These are phyloP conservation scores for Ciconia stormi DNA, from an alignment of 2,113 vertebrate species.

Conservation along the genomic window DNA sequence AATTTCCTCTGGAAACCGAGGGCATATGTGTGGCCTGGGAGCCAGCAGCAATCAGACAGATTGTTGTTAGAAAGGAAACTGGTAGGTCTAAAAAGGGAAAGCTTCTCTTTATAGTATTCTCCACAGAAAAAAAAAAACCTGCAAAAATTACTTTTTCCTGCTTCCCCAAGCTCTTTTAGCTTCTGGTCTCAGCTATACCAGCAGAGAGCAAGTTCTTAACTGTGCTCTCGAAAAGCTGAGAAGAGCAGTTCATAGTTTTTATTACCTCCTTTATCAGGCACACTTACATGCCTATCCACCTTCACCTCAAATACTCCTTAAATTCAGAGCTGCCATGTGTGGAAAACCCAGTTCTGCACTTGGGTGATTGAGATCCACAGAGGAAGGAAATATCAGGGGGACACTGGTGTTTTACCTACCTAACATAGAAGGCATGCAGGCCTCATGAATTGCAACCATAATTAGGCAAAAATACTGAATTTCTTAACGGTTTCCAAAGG, in stretches of 20 bases:
- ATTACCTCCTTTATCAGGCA: neutral
- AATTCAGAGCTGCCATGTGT: neutral
- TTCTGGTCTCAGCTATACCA: neutral
- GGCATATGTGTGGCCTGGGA: neutral
- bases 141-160: conserved; percentile 3
- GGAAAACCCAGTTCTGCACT: neutral
- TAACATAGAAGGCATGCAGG: neutral
- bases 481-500: conserved; percentile 12
- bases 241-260: neutral
- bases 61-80: neutral
- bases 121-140: neutral
- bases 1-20: neutral
- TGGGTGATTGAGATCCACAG: neutral
- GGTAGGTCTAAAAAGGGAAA: neutral
- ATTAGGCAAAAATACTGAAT: conserved; percentile 14
- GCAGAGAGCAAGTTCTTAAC: neutral
- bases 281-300: neutral
- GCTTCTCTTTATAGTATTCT: neutral
- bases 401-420: neutral
- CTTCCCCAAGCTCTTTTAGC: neutral
- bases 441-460: neutral
- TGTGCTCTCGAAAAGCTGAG: conserved; percentile 8
- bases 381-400: neutral
- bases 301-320: conserved; percentile 5
- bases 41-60: neutral